Evolutionary conservation across 1,140 invertebrate genomes (phyloP).

Genomic region (Reticulitermes speratus): DNA sequence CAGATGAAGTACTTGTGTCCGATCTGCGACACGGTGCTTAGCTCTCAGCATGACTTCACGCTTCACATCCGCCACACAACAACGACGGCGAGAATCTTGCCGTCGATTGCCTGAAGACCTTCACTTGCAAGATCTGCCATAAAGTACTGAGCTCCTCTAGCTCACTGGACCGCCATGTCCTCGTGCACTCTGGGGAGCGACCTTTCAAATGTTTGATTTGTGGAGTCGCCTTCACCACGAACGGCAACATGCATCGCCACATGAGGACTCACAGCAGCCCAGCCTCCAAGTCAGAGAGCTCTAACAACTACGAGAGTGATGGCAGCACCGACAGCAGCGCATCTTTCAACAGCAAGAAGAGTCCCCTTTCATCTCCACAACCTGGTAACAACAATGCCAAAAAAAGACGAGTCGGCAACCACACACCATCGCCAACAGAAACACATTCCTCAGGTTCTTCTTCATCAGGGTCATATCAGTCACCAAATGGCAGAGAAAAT

Average conservation of each 20-base stretch:
- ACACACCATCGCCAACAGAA: not conserved
- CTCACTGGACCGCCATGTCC: conserved; percentile 72
- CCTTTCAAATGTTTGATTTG: conserved; percentile 78
- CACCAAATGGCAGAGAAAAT: not conserved
- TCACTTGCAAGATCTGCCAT: conserved; percentile 53
- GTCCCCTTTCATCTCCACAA: conserved; percentile 44
- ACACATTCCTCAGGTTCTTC: not conserved
- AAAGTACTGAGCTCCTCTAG: conserved; percentile 70
- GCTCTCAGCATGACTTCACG: conserved; percentile 64
- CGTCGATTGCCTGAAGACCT: conserved; percentile 52
- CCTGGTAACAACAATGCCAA: conserved; percentile 32
- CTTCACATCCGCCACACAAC: conserved; percentile 67
- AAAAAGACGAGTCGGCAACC: conserved; percentile 4
- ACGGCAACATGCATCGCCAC: conserved; percentile 86
- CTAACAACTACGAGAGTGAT: conserved; percentile 44
- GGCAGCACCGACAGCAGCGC: conserved; percentile 44
- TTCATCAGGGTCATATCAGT: not conserved
- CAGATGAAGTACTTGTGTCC: conserved; percentile 50
- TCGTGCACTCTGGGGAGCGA: conserved; percentile 72
- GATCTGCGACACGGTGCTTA: conserved; percentile 60
- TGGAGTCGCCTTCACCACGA: conserved; percentile 80
- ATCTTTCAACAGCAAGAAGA: conserved; percentile 31
- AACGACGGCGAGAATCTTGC: conserved; percentile 45
- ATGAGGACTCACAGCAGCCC: conserved; percentile 64
- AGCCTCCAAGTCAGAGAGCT: conserved; percentile 31